These are phyloP conservation scores for Cistogaster globosa DNA, from an alignment of 2,888 invertebrate genomes.

Conservation along the genomic window DNA sequence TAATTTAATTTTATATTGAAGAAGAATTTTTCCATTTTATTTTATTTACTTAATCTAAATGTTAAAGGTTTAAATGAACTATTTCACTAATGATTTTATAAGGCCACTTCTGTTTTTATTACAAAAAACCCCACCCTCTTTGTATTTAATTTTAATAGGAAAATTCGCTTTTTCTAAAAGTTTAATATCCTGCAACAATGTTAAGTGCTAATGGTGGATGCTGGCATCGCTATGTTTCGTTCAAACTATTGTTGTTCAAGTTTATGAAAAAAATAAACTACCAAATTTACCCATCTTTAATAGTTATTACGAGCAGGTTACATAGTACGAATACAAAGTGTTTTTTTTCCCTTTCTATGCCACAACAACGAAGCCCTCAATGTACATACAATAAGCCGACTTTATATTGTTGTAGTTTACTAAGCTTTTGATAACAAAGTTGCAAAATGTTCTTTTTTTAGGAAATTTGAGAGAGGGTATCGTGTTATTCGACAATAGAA, in stretches of 20 bases:
- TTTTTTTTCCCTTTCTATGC: background rate
- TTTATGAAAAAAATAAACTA: slow-evolving; percentile 38
- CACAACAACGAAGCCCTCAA: slow-evolving; percentile 3
- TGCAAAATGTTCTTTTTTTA: background rate
- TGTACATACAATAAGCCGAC: slow-evolving; percentile 52
- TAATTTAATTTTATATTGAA: no score
- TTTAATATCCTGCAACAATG: slow-evolving; percentile 56
- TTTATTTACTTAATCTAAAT: slow-evolving; percentile 20
- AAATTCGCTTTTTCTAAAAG: slow-evolving; percentile 12
- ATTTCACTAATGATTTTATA: slow-evolving; percentile 48
- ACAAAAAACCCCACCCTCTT: background rate
- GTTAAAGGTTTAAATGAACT: slow-evolving; percentile 28
- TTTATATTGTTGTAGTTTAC: slow-evolving; percentile 43
- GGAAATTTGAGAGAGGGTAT: slow-evolving; percentile 3
- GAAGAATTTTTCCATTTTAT: background rate
- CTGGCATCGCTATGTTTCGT: slow-evolving; percentile 8
- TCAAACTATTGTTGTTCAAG: slow-evolving; percentile 32
- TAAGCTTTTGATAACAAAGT: slow-evolving; percentile 57
- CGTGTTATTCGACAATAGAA: background rate
- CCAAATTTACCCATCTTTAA: slow-evolving; percentile 12
- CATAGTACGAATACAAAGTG: background rate
- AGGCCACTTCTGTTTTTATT: background rate
- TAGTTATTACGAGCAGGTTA: background rate
- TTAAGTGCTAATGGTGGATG: slow-evolving; percentile 21
- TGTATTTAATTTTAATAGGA: background rate